Base-by-base conservation (phyloP, 2,797 vertebrate genomes). In the Cyclura pinguis region DNA sequence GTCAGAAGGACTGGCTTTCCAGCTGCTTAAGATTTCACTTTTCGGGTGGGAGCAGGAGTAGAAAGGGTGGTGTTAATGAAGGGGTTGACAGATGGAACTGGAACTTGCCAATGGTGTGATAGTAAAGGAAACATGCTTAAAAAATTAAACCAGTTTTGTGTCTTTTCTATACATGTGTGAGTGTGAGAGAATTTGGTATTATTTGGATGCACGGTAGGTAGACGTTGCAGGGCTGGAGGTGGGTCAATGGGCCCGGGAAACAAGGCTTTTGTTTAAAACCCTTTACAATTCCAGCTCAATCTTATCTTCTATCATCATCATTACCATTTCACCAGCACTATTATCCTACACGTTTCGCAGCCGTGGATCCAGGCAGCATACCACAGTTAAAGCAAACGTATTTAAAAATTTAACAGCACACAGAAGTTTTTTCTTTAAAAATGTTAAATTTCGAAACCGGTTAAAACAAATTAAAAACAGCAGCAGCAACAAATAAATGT, bases 11-110 rank as follows among this genome's bases (percentile, higher is more conserved):
- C 47, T 24, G 9, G 24, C 29, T 42, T 69, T 57, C 7, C 69
- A 16, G 52, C 52, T 73, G 29, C n/a, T 38, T 32, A 13, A 64
- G n/a, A 2, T 67, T 52, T 4, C 4, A 1, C 2, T 42, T 59
- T 18, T 14, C 13, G 24, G 55, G 3, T 9, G 9, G 32, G 1
- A 9, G 57, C 20, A 7, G n/a, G 20, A n/a, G 3, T 0, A 2
- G 55, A 29, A 73, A 78, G 32, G 82, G 64, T 42, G 10, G 8
- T 73, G 35, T 84, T 7, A 76, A n/a, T 83, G 69, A 62, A 24
- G 16, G 32, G 35, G 67, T n/a, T n/a, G 27, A 52, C 72, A 55
- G 59, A 55, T 32, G 80, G 69, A 6, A 83, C 8, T 6, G 10
- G 27, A 14, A 9, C 12, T 55, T 14, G 67, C 10, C 14, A 8